A percentile compares a stretch with the other conserved stretches of the same genome.
Conservation (phyloP, 1,140 invertebrate species). For the Drosophila lacertosa region DNA sequence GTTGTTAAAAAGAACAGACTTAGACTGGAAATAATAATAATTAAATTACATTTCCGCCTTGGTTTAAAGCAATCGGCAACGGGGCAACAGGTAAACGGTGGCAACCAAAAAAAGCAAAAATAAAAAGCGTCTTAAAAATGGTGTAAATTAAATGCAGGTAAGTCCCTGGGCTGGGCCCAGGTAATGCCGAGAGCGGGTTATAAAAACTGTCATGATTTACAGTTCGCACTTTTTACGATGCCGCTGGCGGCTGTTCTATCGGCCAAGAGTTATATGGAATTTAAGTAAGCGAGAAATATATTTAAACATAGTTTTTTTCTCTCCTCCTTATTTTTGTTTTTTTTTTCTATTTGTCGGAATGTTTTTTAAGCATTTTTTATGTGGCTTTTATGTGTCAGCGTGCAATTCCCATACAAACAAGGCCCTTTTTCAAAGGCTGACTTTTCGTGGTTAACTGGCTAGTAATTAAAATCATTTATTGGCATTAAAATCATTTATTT, state of each 20-base stretch:
- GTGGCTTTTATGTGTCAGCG: slow-evolving; percentile 60
- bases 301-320: slow-evolving; percentile 68
- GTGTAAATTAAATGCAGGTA: slow-evolving; percentile 27
- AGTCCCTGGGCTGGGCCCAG: slow-evolving; percentile 5
- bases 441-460: slow-evolving; percentile 22
- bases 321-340: too few species aligned
- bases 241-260: slow-evolving; percentile 54
- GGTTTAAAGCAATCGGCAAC: slow-evolving; percentile 16
- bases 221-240: slow-evolving; percentile 80
- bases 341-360: slow-evolving; percentile 42
- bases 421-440: slow-evolving; percentile 43
- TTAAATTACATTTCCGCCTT: slow-evolving; percentile 52
- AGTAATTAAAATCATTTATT: slow-evolving; percentile 78
- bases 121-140: slow-evolving; percentile 9
- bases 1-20: slow-evolving; percentile 18
- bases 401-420: slow-evolving; percentile 60
- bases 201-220: slow-evolving; percentile 82
- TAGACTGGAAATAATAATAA: slow-evolving; percentile 13
- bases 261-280: slow-evolving; percentile 71
- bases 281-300: slow-evolving; percentile 75
- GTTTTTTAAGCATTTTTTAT: slow-evolving; percentile 40
- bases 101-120: slow-evolving; percentile 15
- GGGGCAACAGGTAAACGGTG: slow-evolving; percentile 36
- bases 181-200: slow-evolving; percentile 45
- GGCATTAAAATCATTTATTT: slow-evolving; percentile 52